These are phyloP conservation scores for Oriolus oriolus DNA, from an alignment of 2,113 vertebrate species.

Conservation along the genomic window DNA sequence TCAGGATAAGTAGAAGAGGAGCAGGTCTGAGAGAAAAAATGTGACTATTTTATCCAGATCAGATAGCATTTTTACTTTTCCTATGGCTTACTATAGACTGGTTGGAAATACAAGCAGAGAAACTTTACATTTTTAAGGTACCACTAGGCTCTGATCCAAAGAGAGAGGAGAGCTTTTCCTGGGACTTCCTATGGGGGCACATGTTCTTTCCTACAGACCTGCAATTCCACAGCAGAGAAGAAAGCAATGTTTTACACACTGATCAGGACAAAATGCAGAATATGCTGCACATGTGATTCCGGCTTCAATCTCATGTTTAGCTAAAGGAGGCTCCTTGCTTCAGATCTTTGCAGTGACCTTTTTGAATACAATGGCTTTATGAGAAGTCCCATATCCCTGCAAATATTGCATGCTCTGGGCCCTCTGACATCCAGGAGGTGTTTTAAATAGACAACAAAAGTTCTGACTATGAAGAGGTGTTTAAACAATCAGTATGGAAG, in stretches of 20 bases:
- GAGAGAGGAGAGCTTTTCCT: not conserved
- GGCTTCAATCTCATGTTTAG: not conserved
- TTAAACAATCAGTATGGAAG: not conserved
- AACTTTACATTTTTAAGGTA: not conserved
- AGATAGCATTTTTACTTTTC: not conserved
- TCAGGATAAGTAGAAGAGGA: not conserved
- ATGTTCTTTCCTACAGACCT: not conserved
- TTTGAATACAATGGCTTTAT: not conserved
- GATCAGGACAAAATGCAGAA: not conserved
- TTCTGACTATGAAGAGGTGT: not conserved
- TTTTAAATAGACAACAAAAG: not conserved
- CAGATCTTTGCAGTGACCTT: not conserved
- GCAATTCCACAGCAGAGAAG: not conserved
- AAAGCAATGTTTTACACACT: not conserved
- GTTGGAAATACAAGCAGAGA: not conserved
- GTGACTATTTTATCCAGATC: not conserved
- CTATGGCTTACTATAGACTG: not conserved
- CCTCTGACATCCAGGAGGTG: not conserved
- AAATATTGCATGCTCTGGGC: not conserved
- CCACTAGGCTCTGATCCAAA: not conserved
- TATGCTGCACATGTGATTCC: not conserved
- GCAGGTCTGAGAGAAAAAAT: not conserved
- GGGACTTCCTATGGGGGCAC: not conserved
- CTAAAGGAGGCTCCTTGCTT: not conserved
- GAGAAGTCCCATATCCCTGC: not conserved